Base-by-base conservation (phyloP, 2,888 invertebrate genomes). In the Germaria angustata region DNA sequence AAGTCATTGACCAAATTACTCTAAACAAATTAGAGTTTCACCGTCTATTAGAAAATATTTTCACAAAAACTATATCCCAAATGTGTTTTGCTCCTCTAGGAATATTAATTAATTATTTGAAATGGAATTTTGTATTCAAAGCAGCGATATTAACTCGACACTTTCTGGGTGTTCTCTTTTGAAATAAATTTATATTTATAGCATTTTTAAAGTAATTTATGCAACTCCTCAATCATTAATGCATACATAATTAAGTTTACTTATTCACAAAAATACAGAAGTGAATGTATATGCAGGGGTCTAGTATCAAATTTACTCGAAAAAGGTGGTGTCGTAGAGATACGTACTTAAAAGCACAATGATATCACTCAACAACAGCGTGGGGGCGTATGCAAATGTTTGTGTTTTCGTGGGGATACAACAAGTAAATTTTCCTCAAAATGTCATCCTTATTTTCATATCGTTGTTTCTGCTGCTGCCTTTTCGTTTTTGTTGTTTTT, bases 131-230 rank as follows among this genome's bases (percentile, higher is more conserved):
- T n/a, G n/a, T n/a, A n/a, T n/a, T n/a, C n/a, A n/a, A n/a, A n/a
- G n/a, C n/a, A n/a, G n/a, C n/a, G n/a, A n/a, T n/a, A n/a, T n/a
- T n/a, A n/a, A n/a, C n/a, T n/a, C n/a, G n/a, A n/a, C n/a, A n/a
- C n/a, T n/a, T n/a, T n/a, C n/a, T n/a, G n/a, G n/a, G n/a, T n/a
- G n/a, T n/a, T n/a, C n/a, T n/a, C 2, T 0, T 41, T 15, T 15
- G 15, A 41, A 15, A 41, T 7, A 4, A 41, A 15, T n/a, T 41
- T 15, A 15, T 41, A 2, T 15, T 15, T 5, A 2, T 41, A 6
- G 6, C 1, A 6, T 41, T n/a, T 66, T 73, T 55, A 55, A 44
- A 63, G 68, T 53, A 9, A 9, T 32, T 36, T 66, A 53, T 61
- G 22, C 61, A 61, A 20, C 11, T 8, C 9, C 9, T 0, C 5